Percentiles rank a stretch among this genome's conserved stretches.
phyloP scores from a whole-genome alignment of 2,113 vertebrate genomes.

The Amazona vittata region DNA sequence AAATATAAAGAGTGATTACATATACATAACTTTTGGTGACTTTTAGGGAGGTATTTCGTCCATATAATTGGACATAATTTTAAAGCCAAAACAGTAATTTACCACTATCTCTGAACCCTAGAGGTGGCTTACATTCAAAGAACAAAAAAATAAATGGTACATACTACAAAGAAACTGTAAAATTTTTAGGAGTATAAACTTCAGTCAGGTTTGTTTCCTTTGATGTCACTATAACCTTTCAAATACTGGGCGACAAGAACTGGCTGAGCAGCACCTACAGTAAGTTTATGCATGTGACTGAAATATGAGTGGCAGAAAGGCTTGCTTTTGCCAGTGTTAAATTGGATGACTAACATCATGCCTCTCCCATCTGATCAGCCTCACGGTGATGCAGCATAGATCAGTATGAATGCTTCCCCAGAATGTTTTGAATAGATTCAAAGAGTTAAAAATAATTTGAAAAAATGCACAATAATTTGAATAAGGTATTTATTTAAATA shows the following conservation, averaged over 20 bases:
- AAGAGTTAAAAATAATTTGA: not conserved
- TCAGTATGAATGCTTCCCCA: not conserved
- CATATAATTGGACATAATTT: slow-evolving; percentile 31
- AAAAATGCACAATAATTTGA: not conserved
- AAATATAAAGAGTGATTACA: slow-evolving; percentile 11
- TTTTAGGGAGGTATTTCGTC: slow-evolving; percentile 15
- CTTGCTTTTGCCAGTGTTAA: not conserved
- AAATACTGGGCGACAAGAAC: not conserved
- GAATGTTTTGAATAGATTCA: not conserved
- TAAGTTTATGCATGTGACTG: not conserved
- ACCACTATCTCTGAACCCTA: not conserved
- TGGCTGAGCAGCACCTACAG: not conserved
- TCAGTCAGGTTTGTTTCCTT: not conserved
- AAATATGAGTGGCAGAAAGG: not conserved
- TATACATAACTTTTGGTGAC: not conserved
- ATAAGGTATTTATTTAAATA: not conserved
- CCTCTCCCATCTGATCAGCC: not conserved
- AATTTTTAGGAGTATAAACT: not conserved
- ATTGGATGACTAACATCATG: not conserved
- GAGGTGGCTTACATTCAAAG: not conserved
- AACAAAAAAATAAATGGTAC: not conserved
- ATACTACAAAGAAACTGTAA: not conserved
- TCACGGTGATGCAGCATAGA: not conserved
- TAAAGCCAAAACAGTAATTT: slow-evolving; percentile 50
- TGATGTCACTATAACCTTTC: not conserved